These are phyloP conservation scores for Butorides virescens DNA, from an alignment of 2,113 vertebrate genomes.

Conservation along the genomic window DNA sequence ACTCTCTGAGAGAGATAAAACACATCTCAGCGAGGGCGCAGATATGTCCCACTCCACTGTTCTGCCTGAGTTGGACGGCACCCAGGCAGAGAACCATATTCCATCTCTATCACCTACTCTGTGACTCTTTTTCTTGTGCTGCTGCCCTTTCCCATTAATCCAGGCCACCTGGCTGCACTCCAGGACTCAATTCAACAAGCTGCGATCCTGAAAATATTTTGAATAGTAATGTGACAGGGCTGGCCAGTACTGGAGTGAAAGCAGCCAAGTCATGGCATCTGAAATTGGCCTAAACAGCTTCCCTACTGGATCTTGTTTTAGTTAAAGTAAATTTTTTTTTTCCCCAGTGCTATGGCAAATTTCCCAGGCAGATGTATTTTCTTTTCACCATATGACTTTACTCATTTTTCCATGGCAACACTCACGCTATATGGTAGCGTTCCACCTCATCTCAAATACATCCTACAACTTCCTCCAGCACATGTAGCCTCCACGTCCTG, in stretches of 20 bases:
- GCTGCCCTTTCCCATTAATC: neutral
- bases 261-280: slow-evolving; percentile 25
- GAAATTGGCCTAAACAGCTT: slow-evolving; percentile 14
- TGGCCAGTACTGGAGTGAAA: neutral
- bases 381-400: slow-evolving; percentile 17
- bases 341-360: neutral
- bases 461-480: neutral
- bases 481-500: neutral
- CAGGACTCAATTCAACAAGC: neutral
- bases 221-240: neutral
- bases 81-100: neutral
- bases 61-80: neutral
- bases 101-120: neutral
- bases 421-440: neutral
- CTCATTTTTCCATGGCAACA: slow-evolving; percentile 8
- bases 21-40: rapidly evolving
- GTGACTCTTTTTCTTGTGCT: neutral
- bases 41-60: rapidly evolving
- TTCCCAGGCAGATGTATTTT: slow-evolving; percentile 49
- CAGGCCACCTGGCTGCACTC: neutral
- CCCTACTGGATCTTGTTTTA: slow-evolving; percentile 10
- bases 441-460: neutral
- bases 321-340: neutral
- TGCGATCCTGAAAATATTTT: neutral
- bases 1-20: neutral